Percentiles rank a stretch among this genome's conserved stretches.
These are phyloP conservation scores for Tethea ocularis DNA, from an alignment of 2,888 invertebrate species.

Conservation along the genomic window DNA sequence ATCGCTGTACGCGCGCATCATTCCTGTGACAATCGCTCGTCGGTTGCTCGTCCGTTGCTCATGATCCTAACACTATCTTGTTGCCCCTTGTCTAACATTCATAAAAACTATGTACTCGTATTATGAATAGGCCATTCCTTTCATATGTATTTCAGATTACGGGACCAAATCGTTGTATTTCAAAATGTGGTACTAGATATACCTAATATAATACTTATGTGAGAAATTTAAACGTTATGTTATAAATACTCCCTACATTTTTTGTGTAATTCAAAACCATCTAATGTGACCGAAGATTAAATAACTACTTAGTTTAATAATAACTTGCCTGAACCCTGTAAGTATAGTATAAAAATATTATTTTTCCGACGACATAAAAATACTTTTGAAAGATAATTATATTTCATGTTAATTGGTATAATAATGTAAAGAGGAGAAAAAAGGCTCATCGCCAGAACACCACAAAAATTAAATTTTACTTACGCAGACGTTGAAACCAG, in stretches of 20 bases:
- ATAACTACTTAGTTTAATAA: too few relatives aligned
- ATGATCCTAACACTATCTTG: background rate
- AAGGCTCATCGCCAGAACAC: constrained; percentile 10
- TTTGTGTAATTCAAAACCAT: background rate
- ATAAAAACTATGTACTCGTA: background rate
- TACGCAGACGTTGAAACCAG: constrained; percentile 16
- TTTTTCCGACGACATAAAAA: background rate
- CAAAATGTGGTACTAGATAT: too few relatives aligned
- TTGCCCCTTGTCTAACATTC: background rate
- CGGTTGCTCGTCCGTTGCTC: constrained; percentile 49
- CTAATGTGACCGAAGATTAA: background rate
- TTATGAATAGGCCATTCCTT: background rate
- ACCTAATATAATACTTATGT: too few relatives aligned
- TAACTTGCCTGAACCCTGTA: background rate
- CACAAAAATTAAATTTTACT: constrained; percentile 24
- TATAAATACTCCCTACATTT: background rate
- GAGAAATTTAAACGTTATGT: too few relatives aligned
- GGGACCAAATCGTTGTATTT: too few relatives aligned
- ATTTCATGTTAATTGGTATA: background rate
- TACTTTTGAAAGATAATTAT: background rate
- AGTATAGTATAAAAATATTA: background rate
- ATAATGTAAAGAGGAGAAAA: background rate
- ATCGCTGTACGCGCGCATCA: constrained; percentile 69
- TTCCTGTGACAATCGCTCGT: constrained; percentile 79
- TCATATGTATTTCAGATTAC: too few relatives aligned